Percentiles rank a stretch among this genome's conserved stretches.
These are phyloP conservation scores for Gallinago undulata DNA, from an alignment of 2,113 vertebrate genomes.

Conservation along the genomic window DNA sequence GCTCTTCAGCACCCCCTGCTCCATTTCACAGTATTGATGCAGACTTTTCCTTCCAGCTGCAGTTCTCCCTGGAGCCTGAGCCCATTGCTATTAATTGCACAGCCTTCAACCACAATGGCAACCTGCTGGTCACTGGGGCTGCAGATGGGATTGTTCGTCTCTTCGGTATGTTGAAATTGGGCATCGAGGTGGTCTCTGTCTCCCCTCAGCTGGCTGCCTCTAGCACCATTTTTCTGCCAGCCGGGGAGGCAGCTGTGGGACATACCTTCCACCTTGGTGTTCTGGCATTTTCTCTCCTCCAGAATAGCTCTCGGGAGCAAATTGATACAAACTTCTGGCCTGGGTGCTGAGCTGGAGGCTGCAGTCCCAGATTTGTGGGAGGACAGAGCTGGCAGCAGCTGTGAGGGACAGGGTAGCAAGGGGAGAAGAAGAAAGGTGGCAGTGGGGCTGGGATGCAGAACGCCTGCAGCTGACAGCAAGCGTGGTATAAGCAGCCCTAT, in stretches of 20 bases:
- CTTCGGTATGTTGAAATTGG: slow-evolving; percentile 79
- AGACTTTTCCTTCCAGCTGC: slow-evolving; percentile 76
- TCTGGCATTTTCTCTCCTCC: not conserved
- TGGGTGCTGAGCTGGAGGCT: not conserved
- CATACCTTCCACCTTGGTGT: too few relatives aligned
- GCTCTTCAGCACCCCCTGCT: not conserved
- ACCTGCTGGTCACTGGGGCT: slow-evolving; percentile 93
- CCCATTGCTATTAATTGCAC: slow-evolving; percentile 95
- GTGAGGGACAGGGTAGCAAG: not conserved
- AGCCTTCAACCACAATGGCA: slow-evolving; percentile 96
- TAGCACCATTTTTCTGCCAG: not conserved
- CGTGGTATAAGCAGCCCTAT: not conserved
- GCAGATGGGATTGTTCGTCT: slow-evolving; percentile 92
- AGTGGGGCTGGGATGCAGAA: not conserved
- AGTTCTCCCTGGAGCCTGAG: slow-evolving; percentile 92
- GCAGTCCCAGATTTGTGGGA: not conserved
- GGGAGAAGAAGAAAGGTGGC: not conserved
- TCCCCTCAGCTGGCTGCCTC: not conserved
- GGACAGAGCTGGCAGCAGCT: not conserved
- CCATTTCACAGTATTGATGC: not conserved
- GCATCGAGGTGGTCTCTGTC: not conserved
- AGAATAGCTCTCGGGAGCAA: not conserved
- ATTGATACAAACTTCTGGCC: not conserved
- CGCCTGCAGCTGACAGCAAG: not conserved
- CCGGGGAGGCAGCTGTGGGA: not conserved